Evolutionary conservation across 2,888 invertebrate genomes (phyloP).

Genomic region (Lamellibrachia columna): DNA sequence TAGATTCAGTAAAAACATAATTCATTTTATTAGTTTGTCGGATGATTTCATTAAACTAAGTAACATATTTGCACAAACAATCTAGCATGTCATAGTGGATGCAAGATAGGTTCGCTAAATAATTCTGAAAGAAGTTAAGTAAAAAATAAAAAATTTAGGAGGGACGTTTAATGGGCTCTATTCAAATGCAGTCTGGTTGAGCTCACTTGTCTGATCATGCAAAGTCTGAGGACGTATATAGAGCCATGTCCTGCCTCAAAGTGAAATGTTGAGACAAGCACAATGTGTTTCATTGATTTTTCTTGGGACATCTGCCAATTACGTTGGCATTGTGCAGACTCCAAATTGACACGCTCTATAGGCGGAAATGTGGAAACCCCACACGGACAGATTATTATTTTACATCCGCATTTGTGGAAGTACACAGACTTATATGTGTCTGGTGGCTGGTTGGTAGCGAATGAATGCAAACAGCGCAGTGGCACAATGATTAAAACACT

Average conservation of each 20-base stretch:
- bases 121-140: too few species aligned
- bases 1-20: too few species aligned
- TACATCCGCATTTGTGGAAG: neutral
- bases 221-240: neutral
- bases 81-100: too few species aligned
- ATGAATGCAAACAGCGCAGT: neutral
- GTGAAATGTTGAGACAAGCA: neutral
- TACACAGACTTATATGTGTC: neutral
- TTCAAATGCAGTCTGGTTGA: neutral
- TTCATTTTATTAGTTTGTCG: too few species aligned
- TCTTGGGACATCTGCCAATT: slow-evolving; percentile 4
- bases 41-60: too few species aligned
- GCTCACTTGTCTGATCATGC: neutral
- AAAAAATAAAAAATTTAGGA: too few species aligned
- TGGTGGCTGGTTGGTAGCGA: neutral
- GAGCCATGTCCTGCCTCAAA: neutral
- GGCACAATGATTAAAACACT: neutral
- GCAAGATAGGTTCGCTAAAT: too few species aligned
- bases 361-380: neutral
- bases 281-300: neutral
- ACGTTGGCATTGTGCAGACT: neutral
- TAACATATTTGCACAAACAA: too few species aligned
- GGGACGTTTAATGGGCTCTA: neutral
- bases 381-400: neutral
- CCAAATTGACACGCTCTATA: neutral